Base-by-base conservation (phyloP, 2,113 vertebrate genomes). In the Beaufortia kweichowensis region DNA sequence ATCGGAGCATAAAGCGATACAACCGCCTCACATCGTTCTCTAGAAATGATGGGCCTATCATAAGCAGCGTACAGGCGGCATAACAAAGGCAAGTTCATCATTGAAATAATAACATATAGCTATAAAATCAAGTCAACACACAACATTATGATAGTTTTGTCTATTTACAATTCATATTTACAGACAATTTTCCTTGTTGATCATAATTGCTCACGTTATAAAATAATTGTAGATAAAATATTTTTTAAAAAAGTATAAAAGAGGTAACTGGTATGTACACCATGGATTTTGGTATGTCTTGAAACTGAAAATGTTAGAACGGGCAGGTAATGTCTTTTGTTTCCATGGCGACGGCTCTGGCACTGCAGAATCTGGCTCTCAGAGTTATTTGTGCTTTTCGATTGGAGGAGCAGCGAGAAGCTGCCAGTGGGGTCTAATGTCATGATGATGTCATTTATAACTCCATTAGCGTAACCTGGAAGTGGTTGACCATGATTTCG, bases 381-480 rank as follows among this genome's bases (percentile, higher is more conserved):
- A 55, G n/a, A n/a, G 59, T 66, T 33, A 80, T 84, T 87, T 86
- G 86, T 90, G 89, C 89, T 91, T 83, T 63, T 81, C 67, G 28
- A 48, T 77, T 64, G 65, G 81, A 77, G 84, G 80, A 75, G 68
- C 56, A 64, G 68, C 43, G 65, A 55, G 72, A 59, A 23, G 28
- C 53, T 61, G 43, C 71, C 78, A 28, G 62, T 17, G 19, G 59
- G 41, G 59, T 11, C 62, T 41, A 10, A 14, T 11, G 11, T 21
- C n/a, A 3, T 3, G 19, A 31, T 23, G 24, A 3, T 29, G 23
- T 15, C 17, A 2, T 64, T 94, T 90, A 99, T 89, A 98, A 90
- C 91, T 99, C 97, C 67, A 94, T 90, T 21, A 99, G 95, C 56
- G 93, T 95, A 86, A 99, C 82, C 88, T 98, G 97, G 86, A 95